Conservation (phyloP, 2,113 vertebrate genomes). For the Elephantulus edwardii region DNA sequence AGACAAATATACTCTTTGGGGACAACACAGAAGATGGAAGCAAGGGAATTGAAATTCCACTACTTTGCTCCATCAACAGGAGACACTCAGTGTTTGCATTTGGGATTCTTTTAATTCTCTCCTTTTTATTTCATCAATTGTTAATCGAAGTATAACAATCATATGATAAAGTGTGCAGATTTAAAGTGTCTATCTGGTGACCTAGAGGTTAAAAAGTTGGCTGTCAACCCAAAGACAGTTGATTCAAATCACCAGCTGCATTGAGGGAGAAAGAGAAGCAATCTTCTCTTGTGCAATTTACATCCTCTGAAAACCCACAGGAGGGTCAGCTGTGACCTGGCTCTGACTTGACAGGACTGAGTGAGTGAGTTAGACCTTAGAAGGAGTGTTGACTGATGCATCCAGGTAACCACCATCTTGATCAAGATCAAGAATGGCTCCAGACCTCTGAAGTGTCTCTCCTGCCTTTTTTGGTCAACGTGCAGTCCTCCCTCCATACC, state of each 20-base stretch:
- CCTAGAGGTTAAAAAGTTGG: too few species aligned
- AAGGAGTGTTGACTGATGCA: neutral
- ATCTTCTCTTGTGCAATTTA: too few species aligned
- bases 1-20: neutral
- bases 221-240: too few species aligned
- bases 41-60: neutral
- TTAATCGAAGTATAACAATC: neutral
- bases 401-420: neutral
- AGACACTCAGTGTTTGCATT: neutral
- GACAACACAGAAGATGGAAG: neutral
- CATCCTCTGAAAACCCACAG: too few species aligned
- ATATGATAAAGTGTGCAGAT: neutral
- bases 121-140: neutral
- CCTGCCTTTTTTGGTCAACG: neutral
- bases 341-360: too few species aligned
- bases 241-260: too few species aligned
- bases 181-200: neutral
- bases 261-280: too few species aligned
- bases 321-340: too few species aligned
- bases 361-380: too few species aligned
- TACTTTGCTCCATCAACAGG: neutral
- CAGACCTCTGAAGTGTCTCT: fast-evolving
- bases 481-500: too few species aligned
- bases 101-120: neutral
- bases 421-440: neutral